phyloP scores from a whole-genome alignment of 2,797 vertebrate genomes.

The Astyanax mexicanus region DNA sequence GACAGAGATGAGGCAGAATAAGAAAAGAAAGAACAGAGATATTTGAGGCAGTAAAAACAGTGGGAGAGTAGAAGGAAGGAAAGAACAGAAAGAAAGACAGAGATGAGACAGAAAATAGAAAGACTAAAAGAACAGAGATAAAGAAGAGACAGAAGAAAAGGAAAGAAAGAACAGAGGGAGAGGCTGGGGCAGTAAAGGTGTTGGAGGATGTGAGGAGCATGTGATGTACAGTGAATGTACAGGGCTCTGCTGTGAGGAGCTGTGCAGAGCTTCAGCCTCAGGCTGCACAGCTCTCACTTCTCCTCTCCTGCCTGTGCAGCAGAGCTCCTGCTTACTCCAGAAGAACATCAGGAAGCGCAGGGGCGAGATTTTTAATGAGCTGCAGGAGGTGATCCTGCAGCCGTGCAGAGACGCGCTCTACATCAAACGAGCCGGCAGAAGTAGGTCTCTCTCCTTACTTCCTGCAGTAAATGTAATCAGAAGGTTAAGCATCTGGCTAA shows the following conservation, averaged over 20 bases:
- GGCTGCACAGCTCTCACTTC: conserved; percentile 4
- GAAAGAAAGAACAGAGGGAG: neutral
- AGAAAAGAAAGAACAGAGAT: no score
- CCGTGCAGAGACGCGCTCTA: conserved; percentile 19
- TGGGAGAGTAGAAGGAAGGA: no score
- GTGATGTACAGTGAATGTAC: conserved; percentile 45
- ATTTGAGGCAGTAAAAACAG: no score
- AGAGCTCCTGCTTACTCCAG: conserved; percentile 33
- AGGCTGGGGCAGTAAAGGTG: neutral
- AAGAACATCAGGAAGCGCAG: conserved; percentile 41
- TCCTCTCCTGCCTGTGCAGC: conserved; percentile 41
- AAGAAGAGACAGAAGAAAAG: neutral
- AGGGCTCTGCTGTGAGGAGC: conserved; percentile 26
- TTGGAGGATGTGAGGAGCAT: conserved; percentile 5
- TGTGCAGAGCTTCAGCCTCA: conserved; percentile 8
- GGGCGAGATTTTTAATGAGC: conserved; percentile 43
- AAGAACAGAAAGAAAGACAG: neutral
- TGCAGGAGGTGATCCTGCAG: conserved; percentile 40
- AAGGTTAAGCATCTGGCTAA: conserved; percentile 29
- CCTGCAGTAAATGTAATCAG: conserved; percentile 34
- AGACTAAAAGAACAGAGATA: neutral
- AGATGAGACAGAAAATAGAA: neutral
- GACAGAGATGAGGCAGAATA: no score
- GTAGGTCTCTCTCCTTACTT: conserved; percentile 33
- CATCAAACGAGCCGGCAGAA: conserved; percentile 34